A percentile compares a stretch with the other conserved stretches of the same genome.
Conservation (phyloP, 2,888 invertebrate genomes). For the Melanchra persicariae region DNA sequence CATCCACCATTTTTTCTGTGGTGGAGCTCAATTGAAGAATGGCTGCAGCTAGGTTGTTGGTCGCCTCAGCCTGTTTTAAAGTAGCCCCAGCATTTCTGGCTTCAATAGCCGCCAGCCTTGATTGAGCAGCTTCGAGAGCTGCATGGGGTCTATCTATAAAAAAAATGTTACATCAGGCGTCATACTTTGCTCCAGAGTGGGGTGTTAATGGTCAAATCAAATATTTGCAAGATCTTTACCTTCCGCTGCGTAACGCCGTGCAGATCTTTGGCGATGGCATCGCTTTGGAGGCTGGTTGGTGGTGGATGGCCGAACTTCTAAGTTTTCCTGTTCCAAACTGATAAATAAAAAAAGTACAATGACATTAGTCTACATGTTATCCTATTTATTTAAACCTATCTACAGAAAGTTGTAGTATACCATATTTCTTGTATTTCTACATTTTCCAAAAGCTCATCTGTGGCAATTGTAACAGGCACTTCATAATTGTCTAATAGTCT, state of each 20-base stretch:
- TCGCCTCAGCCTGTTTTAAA: neutral
- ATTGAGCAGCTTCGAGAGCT: constrained; percentile 14
- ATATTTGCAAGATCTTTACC: constrained; percentile 5
- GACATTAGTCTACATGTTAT: neutral
- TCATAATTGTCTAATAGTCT: too few species aligned
- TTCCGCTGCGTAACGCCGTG: constrained; percentile 9
- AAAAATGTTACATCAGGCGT: neutral
- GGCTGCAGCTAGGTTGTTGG: too few species aligned
- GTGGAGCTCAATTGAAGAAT: constrained; percentile 1
- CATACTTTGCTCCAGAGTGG: constrained; percentile 5
- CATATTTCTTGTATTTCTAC: too few species aligned
- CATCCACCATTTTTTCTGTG: constrained; percentile 15
- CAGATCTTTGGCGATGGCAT: constrained; percentile 9
- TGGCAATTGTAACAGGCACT: too few species aligned
- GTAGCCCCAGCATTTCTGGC: too few species aligned
- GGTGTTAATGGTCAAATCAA: constrained; percentile 1
- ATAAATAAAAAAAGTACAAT: constrained; percentile 7
- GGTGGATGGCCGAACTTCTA: neutral
- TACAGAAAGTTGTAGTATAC: constrained; percentile 8
- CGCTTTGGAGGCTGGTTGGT: constrained; percentile 13
- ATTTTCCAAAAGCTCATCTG: too few species aligned
- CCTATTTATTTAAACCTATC: constrained; percentile 2
- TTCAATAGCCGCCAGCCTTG: too few species aligned
- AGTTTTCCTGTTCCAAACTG: constrained; percentile 7
- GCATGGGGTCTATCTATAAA: neutral